Evolutionary conservation across 2,888 invertebrate genomes (phyloP).

Genomic region (Strigamia transsilvanica): DNA sequence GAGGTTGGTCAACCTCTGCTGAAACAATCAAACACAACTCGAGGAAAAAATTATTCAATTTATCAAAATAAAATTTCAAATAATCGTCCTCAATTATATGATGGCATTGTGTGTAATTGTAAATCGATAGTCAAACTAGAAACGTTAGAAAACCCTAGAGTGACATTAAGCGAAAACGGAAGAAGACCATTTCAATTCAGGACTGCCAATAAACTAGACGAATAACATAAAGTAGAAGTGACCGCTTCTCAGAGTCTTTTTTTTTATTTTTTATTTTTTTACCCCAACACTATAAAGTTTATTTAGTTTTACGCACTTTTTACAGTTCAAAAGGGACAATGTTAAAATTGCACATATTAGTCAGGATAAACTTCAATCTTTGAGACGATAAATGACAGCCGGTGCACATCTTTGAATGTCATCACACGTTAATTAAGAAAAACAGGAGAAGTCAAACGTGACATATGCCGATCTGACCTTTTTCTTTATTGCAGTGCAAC

Average conservation of each 20-base stretch:
- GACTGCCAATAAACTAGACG: neutral
- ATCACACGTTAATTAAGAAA: conserved; percentile 35
- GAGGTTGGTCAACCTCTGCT: neutral
- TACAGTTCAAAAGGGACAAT: neutral
- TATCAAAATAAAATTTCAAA: neutral
- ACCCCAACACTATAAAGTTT: neutral
- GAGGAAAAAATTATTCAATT: neutral
- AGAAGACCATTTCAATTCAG: conserved; percentile 1
- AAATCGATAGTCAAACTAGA: conserved; percentile 31
- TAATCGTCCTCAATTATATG: conserved; percentile 27
- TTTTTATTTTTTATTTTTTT: too few relatives aligned
- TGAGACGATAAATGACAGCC: neutral
- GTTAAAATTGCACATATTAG: neutral
- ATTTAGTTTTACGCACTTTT: neutral
- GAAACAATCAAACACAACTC: neutral
- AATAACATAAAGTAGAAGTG: neutral
- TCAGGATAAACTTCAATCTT: neutral
- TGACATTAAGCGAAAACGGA: conserved; percentile 25
- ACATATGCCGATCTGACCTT: conserved; percentile 1
- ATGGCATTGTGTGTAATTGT: conserved; percentile 18
- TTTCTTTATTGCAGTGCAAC: neutral
- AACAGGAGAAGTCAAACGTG: neutral
- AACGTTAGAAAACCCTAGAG: conserved; percentile 10
- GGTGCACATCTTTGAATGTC: conserved; percentile 21
- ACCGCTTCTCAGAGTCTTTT: neutral